Evolutionary conservation across 1,140 invertebrate species (phyloP).

Genomic region (Drosophila baimaii): DNA sequence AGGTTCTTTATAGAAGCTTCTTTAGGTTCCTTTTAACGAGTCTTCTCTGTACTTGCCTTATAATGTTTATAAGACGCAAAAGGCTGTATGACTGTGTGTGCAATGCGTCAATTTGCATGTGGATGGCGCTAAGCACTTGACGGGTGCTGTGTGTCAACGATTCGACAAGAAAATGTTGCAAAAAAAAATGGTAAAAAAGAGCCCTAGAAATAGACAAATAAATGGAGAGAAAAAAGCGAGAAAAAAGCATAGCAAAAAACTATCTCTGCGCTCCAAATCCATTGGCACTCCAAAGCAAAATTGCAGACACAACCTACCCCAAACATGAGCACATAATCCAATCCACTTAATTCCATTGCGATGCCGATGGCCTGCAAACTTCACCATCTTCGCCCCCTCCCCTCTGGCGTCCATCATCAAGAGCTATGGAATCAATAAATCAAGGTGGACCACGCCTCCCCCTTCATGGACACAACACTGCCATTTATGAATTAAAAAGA

Average conservation of each 20-base stretch:
- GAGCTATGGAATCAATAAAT: conserved; percentile 58
- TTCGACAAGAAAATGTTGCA: conserved; percentile 28
- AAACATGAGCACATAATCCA: conserved; percentile 46
- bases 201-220: conserved; percentile 11
- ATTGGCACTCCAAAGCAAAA: background rate
- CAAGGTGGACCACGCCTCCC: conserved; percentile 60
- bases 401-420: conserved; percentile 8
- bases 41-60: background rate
- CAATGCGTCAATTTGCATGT: conserved; percentile 4
- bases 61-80: conserved; percentile 11
- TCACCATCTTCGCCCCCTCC: background rate
- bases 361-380: conserved; percentile 5
- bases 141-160: conserved; percentile 57
- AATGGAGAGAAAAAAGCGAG: background rate
- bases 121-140: conserved; percentile 48
- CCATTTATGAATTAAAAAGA: conserved; percentile 68
- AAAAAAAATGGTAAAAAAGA: conserved; percentile 22
- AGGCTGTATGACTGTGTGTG: background rate
- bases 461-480: conserved; percentile 41
- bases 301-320: conserved; percentile 38
- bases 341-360: conserved; percentile 33
- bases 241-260: conserved; percentile 4
- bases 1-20: too few relatives aligned
- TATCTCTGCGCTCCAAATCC: background rate
- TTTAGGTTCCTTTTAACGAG: too few relatives aligned